phyloP scores from a whole-genome alignment of 1,140 invertebrate species.

The Trichonephila inaurata region DNA sequence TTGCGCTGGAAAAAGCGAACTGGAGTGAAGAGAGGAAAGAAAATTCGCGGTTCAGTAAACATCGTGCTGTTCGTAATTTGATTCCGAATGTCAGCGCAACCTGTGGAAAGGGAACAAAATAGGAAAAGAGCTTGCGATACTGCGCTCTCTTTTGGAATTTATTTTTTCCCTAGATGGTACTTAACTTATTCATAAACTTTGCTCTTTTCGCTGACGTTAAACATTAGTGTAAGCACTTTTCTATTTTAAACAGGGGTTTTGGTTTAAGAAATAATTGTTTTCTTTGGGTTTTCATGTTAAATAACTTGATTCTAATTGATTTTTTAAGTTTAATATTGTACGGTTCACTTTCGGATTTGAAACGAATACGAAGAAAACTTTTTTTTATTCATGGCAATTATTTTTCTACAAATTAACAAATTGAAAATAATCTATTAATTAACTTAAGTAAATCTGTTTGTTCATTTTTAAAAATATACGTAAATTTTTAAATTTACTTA shows the following conservation, averaged over 20 bases:
- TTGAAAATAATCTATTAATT: too few species aligned
- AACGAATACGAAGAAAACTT: neutral
- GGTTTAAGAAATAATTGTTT: too few species aligned
- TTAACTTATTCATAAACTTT: neutral
- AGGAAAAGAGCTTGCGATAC: neutral
- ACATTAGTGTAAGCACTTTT: too few species aligned
- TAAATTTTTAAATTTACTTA: too few species aligned
- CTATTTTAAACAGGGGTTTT: too few species aligned
- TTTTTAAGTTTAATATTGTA: neutral
- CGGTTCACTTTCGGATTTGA: neutral
- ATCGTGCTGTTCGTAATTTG: neutral
- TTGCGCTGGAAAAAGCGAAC: neutral
- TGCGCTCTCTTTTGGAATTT: neutral
- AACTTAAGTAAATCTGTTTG: too few species aligned
- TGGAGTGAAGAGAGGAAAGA: neutral
- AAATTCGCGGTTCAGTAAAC: slow-evolving; percentile 12
- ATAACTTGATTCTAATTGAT: too few species aligned
- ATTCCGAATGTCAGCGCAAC: slow-evolving; percentile 2
- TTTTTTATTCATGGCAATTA: neutral
- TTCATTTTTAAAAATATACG: too few species aligned
- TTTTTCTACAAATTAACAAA: too few species aligned
- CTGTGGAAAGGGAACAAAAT: neutral
- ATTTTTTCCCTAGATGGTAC: neutral
- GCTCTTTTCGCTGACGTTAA: too few species aligned
- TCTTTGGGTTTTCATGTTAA: too few species aligned